A percentile compares a stretch with the other conserved stretches of the same genome.
phyloP scores from a whole-genome alignment of 2,113 vertebrate species.

The Planiliza haematocheilus region DNA sequence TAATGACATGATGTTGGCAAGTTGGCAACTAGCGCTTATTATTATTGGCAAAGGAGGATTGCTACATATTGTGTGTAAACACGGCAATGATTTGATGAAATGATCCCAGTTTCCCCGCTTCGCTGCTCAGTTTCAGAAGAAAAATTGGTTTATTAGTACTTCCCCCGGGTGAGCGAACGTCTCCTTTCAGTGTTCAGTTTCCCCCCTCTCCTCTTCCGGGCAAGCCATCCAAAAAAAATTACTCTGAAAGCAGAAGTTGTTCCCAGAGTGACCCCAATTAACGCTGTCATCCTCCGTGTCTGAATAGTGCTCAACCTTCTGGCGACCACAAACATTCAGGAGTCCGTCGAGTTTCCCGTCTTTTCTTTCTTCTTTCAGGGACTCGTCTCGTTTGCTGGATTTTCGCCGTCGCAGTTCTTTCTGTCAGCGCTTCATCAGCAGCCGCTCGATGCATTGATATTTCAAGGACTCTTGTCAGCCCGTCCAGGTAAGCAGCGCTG shows the following conservation, averaged over 20 bases:
- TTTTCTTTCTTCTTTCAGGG: slow-evolving; percentile 24
- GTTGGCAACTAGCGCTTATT: slow-evolving; percentile 70
- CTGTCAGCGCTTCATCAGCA: slow-evolving; percentile 41
- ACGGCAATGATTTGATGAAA: slow-evolving; percentile 63
- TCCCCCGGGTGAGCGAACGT: neutral
- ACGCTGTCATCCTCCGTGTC: slow-evolving; percentile 36
- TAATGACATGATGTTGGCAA: slow-evolving; percentile 68
- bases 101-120: slow-evolving; percentile 62
- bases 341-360: slow-evolving; percentile 55
- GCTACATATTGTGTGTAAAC: slow-evolving; percentile 48
- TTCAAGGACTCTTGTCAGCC: slow-evolving; percentile 39
- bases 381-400: slow-evolving; percentile 3
- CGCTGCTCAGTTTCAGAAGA: slow-evolving; percentile 33
- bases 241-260: slow-evolving; percentile 51
- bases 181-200: slow-evolving; percentile 22
- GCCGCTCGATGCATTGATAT: slow-evolving; percentile 35
- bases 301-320: slow-evolving; percentile 44
- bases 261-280: slow-evolving; percentile 74
- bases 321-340: slow-evolving; percentile 37
- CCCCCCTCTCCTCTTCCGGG: slow-evolving; percentile 30
- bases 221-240: slow-evolving; percentile 52
- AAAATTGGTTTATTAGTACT: slow-evolving; percentile 52
- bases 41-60: slow-evolving; percentile 60
- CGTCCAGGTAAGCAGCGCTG: slow-evolving; percentile 15
- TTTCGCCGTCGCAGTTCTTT: neutral